Evolutionary conservation across 2,888 invertebrate species (phyloP), one percentile per base, ranked within the genome.

Genomic region (Drosophila barbarae): DNA sequence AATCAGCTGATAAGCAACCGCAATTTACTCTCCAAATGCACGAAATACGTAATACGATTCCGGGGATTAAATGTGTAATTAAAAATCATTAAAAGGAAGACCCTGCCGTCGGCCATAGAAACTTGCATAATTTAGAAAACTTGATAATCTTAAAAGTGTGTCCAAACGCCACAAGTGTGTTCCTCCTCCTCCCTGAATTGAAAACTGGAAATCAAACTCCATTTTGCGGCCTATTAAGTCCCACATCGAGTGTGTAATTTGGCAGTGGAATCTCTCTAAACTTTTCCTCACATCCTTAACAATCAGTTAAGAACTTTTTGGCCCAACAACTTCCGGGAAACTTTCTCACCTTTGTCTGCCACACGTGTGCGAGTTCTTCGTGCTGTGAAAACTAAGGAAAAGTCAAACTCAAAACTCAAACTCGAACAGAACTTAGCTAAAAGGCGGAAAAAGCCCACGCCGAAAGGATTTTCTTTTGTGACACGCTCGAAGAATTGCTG

Each of bases 401-500:
- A 55, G 36, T 64, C 61, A 53, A 59, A 55, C 42, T 52, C 60
- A 39, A 39, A 39, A 21, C n/a, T 23, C 41, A 26, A 51, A 63
- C 36, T 44, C 36, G 12, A 36, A 18, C 3, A 26, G 35, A 15
- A 35, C 51, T 5, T 23, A 30, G 64, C 42, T 13, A 15, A 32
- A 46, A 54, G 42, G 52, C 28, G 2, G 54, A 68, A 69, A 46
- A 41, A 46, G 51, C 34, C 13, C 49, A 23, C 39, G 42, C 59
- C 46, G 18, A 54, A 79, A 73, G 85, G 80, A 85, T 83, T 85
- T 73, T 80, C 83, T 74, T 77, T 68, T 76, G 69, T 68, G 80
- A 60, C 69, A 77, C 81, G 85, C 84, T 85, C 85, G 79, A 86
- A 82, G 75, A 85, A 86, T 85, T 84, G 75, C 84, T 83, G 85